Evolutionary conservation across 2,113 vertebrate species (phyloP).

Genomic region (Camelus bactrianus): DNA sequence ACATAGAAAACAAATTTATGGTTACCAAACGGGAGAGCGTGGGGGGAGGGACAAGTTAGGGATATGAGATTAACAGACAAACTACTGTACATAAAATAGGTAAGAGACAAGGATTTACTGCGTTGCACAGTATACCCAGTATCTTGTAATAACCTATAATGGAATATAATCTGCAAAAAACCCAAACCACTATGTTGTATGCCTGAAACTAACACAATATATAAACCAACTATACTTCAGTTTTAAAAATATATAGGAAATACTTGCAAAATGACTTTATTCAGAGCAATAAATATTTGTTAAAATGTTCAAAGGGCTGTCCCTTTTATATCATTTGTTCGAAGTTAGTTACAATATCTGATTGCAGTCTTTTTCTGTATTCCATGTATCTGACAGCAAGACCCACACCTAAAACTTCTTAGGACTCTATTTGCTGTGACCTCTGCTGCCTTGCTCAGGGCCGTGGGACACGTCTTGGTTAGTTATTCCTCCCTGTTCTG

Average conservation of each 20-base stretch:
- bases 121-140: neutral
- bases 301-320: neutral
- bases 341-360: neutral
- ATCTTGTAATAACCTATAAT: neutral
- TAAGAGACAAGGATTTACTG: neutral
- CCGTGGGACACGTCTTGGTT: neutral
- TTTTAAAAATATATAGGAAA: neutral
- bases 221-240: neutral
- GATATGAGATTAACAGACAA: neutral
- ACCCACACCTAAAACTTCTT: neutral
- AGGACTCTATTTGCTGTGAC: neutral
- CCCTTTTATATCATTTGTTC: neutral
- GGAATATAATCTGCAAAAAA: neutral
- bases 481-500: neutral
- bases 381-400: neutral
- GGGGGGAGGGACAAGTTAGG: neutral
- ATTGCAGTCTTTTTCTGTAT: neutral
- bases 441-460: neutral
- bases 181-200: neutral
- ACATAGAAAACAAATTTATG: neutral
- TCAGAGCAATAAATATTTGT: neutral
- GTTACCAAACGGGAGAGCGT: neutral
- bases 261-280: neutral
- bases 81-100: neutral
- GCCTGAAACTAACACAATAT: neutral